Percentiles rank a stretch among this genome's conserved stretches.
Evolutionary conservation across 2,797 vertebrate species (phyloP).

Genomic region (Oreonectes daqikongensis): DNA sequence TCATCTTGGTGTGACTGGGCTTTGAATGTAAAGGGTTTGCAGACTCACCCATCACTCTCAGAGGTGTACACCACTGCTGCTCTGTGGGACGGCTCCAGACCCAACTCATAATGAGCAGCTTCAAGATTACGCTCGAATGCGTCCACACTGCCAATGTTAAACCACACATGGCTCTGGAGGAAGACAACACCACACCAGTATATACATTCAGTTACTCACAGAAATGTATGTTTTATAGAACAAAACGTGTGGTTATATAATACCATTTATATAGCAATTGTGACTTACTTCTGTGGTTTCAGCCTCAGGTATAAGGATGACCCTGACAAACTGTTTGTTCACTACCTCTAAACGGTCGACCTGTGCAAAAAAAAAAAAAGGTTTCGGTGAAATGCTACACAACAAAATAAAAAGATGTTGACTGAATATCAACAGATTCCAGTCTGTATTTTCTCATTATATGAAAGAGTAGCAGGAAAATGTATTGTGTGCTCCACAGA

Average conservation of each 20-base stretch:
- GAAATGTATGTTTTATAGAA: neutral
- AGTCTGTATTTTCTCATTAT: no score
- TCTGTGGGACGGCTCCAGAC: slow-evolving; percentile 64
- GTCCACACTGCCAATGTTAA: slow-evolving; percentile 76
- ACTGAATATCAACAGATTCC: no score
- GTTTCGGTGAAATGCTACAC: no score
- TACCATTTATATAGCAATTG: neutral
- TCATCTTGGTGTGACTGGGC: neutral
- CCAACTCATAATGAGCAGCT: slow-evolving; percentile 70
- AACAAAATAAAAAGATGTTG: no score
- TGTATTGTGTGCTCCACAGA: no score
- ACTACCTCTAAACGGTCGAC: slow-evolving; percentile 82
- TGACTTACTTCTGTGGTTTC: slow-evolving; percentile 70
- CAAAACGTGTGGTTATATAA: neutral
- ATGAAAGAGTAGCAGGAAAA: no score
- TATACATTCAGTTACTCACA: neutral
- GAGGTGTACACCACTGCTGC: slow-evolving; percentile 68
- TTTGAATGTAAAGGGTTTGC: neutral
- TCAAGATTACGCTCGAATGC: slow-evolving; percentile 75
- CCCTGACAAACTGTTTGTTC: slow-evolving; percentile 82
- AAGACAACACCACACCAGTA: neutral
- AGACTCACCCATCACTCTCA: slow-evolving; percentile 70
- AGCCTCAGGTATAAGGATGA: slow-evolving; percentile 72
- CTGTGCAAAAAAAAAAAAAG: slow-evolving; percentile 54
- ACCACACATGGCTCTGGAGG: slow-evolving; percentile 67